Percentiles rank a stretch among this genome's conserved stretches.
Evolutionary conservation across 92 coral and sea anemone genomes (phyloP).

Genomic region (Actinostola sp.): DNA sequence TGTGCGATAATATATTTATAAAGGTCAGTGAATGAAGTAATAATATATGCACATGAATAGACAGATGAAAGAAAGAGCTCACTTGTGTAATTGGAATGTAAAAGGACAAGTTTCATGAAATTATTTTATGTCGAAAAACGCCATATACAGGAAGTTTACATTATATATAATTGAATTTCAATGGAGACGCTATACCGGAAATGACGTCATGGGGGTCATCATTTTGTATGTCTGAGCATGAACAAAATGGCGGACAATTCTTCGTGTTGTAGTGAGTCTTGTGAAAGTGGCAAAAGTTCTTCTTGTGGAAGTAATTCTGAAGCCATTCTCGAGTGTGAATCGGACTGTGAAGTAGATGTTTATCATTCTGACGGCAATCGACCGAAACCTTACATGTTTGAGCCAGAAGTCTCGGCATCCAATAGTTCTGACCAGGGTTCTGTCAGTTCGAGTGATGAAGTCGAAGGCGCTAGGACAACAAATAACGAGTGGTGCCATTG

Average conservation of each 20-base stretch:
- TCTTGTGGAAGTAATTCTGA: background rate
- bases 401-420: constrained; percentile 6
- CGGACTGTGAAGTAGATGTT: background rate
- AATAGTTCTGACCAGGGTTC: background rate
- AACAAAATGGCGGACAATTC: constrained; percentile 8
- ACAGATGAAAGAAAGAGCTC: too few species aligned
- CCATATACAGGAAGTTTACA: background rate
- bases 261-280: background rate
- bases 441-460: background rate
- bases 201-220: constrained; percentile 1
- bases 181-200: background rate
- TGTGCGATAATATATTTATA: background rate
- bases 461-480: background rate
- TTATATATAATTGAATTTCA: background rate
- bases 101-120: background rate
- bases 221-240: background rate
- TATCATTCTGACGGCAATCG: background rate
- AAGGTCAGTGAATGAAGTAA: constrained; percentile 21
- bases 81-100: too few species aligned
- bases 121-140: background rate
- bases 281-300: background rate
- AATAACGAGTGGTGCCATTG: constrained; percentile 16
- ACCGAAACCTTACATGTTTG: constrained; percentile 18
- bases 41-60: too few species aligned
- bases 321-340: background rate